phyloP scores from a whole-genome alignment of 2,797 vertebrate species.

The Brachymystax lenok region DNA sequence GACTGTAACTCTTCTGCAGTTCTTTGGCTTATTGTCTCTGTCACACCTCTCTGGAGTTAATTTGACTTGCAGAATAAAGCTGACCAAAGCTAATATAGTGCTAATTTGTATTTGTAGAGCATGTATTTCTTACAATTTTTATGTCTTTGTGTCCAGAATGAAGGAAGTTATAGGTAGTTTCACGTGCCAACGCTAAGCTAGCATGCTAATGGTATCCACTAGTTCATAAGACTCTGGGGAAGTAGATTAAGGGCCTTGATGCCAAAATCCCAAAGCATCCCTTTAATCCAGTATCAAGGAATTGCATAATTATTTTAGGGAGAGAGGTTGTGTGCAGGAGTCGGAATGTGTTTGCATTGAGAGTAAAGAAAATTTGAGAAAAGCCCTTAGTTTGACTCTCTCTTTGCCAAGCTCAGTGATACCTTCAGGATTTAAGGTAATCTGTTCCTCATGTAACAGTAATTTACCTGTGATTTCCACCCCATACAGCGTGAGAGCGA shows the following conservation, averaged over 20 bases:
- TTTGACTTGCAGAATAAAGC: background rate
- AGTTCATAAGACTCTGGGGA: no score
- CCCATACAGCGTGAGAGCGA: background rate
- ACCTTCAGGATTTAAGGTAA: slow-evolving; percentile 11
- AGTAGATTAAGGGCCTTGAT: no score
- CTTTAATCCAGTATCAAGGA: slow-evolving; percentile 4
- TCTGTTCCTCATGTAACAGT: slow-evolving; percentile 22
- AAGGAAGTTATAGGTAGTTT: no score
- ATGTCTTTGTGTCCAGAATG: no score
- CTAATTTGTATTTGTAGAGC: background rate
- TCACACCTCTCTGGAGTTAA: no score
- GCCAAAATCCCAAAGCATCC: background rate
- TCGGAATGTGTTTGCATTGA: slow-evolving; percentile 20
- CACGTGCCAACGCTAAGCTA: no score
- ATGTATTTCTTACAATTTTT: background rate
- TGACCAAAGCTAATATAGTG: background rate
- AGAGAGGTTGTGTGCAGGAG: slow-evolving; percentile 17
- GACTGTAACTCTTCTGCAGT: no score
- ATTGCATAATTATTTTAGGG: slow-evolving; percentile 2
- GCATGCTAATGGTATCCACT: no score
- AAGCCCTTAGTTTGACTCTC: background rate
- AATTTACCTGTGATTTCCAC: slow-evolving; percentile 14
- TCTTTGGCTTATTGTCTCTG: no score
- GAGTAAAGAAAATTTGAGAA: background rate
- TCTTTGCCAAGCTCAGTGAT: slow-evolving; percentile 16